Evolutionary conservation across 2,113 vertebrate species (phyloP).

Genomic region (Pituophis catenifer): DNA sequence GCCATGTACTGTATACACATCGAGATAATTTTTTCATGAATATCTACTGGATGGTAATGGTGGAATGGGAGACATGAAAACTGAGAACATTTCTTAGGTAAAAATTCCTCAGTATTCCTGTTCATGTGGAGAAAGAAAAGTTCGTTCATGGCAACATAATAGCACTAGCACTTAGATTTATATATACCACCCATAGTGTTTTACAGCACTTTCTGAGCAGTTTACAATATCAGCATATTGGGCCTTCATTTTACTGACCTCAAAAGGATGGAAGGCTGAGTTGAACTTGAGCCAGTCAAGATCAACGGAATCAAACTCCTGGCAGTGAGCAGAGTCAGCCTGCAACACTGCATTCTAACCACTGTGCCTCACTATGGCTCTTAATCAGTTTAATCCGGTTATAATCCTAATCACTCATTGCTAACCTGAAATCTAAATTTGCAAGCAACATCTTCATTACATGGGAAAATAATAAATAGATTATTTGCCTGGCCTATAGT

Average conservation of each 20-base stretch:
- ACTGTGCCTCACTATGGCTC: background rate
- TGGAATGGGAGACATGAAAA: background rate
- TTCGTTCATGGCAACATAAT: background rate
- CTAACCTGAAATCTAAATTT: background rate
- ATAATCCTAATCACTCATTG: background rate
- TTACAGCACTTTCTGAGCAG: background rate
- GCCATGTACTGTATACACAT: background rate
- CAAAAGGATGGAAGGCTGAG: background rate
- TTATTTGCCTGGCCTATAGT: background rate
- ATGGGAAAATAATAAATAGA: background rate
- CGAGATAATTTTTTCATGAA: background rate
- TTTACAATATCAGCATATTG: background rate
- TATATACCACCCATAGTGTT: background rate
- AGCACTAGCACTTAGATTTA: background rate
- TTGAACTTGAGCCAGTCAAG: background rate
- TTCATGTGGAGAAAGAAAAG: background rate
- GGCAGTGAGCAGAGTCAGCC: background rate
- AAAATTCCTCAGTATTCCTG: background rate
- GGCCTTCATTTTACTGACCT: background rate
- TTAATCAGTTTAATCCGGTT: background rate
- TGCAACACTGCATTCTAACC: background rate
- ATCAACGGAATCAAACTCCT: background rate
- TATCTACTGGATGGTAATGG: background rate
- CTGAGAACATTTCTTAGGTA: background rate
- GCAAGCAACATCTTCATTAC: background rate